phyloP scores from a whole-genome alignment of 2,888 invertebrate species.

The Drosophila maculinotata region DNA sequence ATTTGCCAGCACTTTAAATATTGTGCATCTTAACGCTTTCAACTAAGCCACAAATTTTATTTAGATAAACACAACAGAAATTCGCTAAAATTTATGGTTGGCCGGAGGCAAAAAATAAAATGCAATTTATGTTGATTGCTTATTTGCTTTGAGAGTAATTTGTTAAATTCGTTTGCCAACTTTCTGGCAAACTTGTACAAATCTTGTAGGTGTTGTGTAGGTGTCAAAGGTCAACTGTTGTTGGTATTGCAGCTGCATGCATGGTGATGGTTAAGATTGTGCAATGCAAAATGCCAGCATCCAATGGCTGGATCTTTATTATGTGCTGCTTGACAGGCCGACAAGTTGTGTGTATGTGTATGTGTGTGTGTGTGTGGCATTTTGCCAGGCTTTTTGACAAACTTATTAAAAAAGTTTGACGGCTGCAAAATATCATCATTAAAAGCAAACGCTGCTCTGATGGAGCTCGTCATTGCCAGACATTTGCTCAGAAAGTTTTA shows the following conservation, averaged over 20 bases:
- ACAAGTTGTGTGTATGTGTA: slow-evolving; percentile 9
- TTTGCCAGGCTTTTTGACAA: slow-evolving; percentile 67
- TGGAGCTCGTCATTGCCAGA: slow-evolving; percentile 64
- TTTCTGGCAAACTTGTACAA: neutral
- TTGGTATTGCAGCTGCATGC: slow-evolving; percentile 36
- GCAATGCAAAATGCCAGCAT: slow-evolving; percentile 59
- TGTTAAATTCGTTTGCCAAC: slow-evolving; percentile 60
- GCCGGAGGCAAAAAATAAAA: slow-evolving; percentile 59
- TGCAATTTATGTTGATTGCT: slow-evolving; percentile 78
- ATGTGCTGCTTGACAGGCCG: slow-evolving; percentile 33
- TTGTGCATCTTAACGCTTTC: too few species aligned
- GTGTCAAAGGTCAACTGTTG: slow-evolving; percentile 71
- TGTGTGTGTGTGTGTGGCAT: slow-evolving; percentile 17
- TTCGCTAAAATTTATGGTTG: slow-evolving; percentile 36
- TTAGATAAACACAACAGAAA: slow-evolving; percentile 38
- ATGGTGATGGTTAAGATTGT: slow-evolving; percentile 41
- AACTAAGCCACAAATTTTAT: slow-evolving; percentile 14
- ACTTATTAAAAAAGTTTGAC: slow-evolving; percentile 78
- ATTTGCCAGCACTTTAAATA: slow-evolving; percentile 13
- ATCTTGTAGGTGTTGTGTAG: slow-evolving; percentile 61
- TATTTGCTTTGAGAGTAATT: slow-evolving; percentile 78
- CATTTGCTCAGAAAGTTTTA: slow-evolving; percentile 47
- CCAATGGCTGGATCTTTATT: slow-evolving; percentile 40
- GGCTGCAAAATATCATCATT: slow-evolving; percentile 71
- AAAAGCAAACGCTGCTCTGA: slow-evolving; percentile 49